Conservation (phyloP, 2,888 invertebrate species). For the Epiperipatus broadwayi region DNA sequence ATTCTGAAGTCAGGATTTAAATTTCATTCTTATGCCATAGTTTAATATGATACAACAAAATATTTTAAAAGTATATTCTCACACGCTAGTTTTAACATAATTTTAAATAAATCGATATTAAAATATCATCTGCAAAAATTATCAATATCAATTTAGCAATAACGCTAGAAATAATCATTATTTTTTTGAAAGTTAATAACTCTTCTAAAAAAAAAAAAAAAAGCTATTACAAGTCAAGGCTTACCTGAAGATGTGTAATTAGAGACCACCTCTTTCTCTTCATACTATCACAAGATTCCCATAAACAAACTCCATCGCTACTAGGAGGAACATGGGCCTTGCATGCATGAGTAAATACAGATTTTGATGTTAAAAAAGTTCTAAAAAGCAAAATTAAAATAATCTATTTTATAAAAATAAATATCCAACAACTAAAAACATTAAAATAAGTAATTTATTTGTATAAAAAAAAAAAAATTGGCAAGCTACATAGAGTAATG, state of each 20-base stretch:
- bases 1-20: no score
- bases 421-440: neutral
- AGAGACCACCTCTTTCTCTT: slow-evolving; percentile 76
- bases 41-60: slow-evolving; percentile 13
- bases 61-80: no score
- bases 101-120: no score
- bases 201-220: slow-evolving; percentile 10
- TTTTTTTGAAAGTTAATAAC: no score
- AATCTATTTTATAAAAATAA: neutral
- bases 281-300: slow-evolving; percentile 63
- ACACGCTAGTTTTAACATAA: no score
- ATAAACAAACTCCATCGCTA: slow-evolving; percentile 22
- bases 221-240: slow-evolving; percentile 6
- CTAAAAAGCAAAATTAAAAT: slow-evolving; percentile 20
- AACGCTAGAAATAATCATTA: no score
- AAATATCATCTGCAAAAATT: no score
- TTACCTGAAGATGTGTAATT: slow-evolving; percentile 67
- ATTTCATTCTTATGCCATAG: no score
- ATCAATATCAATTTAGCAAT: no score
- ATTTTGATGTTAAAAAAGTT: slow-evolving; percentile 26
- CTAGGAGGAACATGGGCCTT: slow-evolving; percentile 56
- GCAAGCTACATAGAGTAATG: no score
- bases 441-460: no score
- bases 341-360: slow-evolving; percentile 67
- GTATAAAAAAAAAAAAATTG: no score